Conservation (phyloP, 2,797 vertebrate genomes). For the Crax fasciolata region DNA sequence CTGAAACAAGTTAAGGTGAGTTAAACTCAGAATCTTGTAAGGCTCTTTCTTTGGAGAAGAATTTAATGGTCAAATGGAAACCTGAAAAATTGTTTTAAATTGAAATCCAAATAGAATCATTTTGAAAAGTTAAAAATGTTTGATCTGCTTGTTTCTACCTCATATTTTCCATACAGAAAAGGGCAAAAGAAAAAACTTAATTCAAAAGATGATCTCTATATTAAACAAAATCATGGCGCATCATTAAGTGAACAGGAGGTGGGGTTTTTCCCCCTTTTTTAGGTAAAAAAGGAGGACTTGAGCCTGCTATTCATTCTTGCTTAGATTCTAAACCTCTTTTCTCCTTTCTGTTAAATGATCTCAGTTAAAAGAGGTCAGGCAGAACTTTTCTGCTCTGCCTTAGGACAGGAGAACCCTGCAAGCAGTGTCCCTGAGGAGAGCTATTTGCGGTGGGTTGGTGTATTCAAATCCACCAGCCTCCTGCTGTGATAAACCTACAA, state of each 20-base stretch:
- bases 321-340: neutral
- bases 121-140: neutral
- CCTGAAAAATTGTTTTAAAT: neutral
- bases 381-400: neutral
- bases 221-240: neutral
- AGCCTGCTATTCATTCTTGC: neutral
- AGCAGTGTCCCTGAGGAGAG: neutral
- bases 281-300: neutral
- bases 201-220: neutral
- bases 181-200: neutral
- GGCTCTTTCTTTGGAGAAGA: neutral
- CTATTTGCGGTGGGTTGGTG: neutral
- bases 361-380: neutral
- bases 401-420: neutral
- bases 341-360: neutral
- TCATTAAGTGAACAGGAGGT: neutral
- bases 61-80: neutral
- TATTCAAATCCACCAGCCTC: neutral
- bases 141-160: neutral
- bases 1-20: neutral
- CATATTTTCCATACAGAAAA: neutral
- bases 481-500: neutral
- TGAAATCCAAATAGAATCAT: neutral
- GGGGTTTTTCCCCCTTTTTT: accelerated
- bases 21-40: neutral